These are phyloP conservation scores for Odontomachus brunneus DNA, from an alignment of 1,140 invertebrate species.

Conservation along the genomic window DNA sequence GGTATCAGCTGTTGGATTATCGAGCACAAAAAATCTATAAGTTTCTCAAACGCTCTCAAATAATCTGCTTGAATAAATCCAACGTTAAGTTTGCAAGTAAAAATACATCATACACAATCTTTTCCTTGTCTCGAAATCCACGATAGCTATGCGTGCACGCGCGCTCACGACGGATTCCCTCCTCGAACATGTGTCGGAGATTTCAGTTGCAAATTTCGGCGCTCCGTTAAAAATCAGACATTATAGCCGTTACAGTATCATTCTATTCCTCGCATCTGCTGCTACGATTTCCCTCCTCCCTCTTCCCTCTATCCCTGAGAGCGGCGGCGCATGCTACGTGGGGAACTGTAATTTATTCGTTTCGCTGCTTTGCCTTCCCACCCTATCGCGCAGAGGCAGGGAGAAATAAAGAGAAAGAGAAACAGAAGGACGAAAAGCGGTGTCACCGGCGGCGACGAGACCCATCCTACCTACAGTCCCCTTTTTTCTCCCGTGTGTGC, in stretches of 20 bases:
- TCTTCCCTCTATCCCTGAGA: not conserved
- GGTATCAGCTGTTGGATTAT: not conserved
- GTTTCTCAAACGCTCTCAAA: too few species aligned
- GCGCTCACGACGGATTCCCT: not conserved
- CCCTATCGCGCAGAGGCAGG: not conserved
- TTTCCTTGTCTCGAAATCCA: not conserved
- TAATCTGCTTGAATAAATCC: too few species aligned
- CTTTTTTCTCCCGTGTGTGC: not conserved
- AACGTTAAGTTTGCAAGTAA: too few species aligned
- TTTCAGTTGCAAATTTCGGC: not conserved
- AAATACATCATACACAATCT: not conserved
- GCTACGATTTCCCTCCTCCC: too few species aligned
- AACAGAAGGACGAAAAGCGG: conserved; percentile 5
- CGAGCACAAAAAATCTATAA: not conserved
- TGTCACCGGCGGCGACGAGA: conserved; percentile 21
- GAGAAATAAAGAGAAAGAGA: not conserved
- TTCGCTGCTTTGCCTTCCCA: not conserved
- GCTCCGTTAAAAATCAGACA: not conserved
- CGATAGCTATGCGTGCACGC: not conserved
- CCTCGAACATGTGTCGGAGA: not conserved
- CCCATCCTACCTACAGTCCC: conserved; percentile 1
- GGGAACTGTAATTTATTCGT: conserved; percentile 28
- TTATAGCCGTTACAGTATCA: not conserved
- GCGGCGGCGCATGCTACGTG: not conserved
- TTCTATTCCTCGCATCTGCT: not conserved